phyloP scores from a whole-genome alignment of 2,888 invertebrate species.

The Erebia aethiops region DNA sequence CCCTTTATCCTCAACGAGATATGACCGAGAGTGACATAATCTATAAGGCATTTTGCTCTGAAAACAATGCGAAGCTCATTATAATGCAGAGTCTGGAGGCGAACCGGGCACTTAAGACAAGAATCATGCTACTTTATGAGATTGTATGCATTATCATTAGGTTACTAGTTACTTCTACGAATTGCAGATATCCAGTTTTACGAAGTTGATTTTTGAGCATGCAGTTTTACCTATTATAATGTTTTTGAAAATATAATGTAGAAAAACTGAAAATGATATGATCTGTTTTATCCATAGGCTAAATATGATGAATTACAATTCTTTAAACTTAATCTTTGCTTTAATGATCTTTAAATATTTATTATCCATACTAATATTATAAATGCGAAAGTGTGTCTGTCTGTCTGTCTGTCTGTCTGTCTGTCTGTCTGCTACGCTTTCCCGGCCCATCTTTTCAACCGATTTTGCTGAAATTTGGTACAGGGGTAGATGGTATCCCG shows the following conservation, averaged over 20 bases:
- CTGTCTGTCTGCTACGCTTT: too few relatives aligned
- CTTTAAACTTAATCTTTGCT: neutral
- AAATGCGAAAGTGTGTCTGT: too few relatives aligned
- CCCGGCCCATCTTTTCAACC: too few relatives aligned
- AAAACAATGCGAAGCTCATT: conserved; percentile 42
- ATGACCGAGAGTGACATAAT: conserved; percentile 38
- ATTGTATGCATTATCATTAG: conserved; percentile 30
- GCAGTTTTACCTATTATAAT: neutral
- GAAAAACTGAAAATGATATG: neutral
- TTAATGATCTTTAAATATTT: neutral
- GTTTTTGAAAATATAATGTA: neutral
- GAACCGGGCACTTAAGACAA: conserved; percentile 40
- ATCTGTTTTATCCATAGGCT: neutral
- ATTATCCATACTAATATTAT: too few relatives aligned
- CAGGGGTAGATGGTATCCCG: too few relatives aligned
- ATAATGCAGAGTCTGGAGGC: conserved; percentile 39
- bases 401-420: too few relatives aligned
- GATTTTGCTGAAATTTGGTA: too few relatives aligned
- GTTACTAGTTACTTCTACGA: conserved; percentile 26
- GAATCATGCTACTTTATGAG: conserved; percentile 37
- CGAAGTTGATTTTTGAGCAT: conserved; percentile 12
- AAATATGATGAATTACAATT: neutral
- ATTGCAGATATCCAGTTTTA: conserved; percentile 12
- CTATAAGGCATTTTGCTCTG: conserved; percentile 40
- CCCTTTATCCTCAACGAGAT: conserved; percentile 39